A percentile compares a stretch with the other conserved stretches of the same genome.
These are phyloP conservation scores for Uloborus diversus DNA, from an alignment of 1,140 invertebrate species.

Conservation along the genomic window DNA sequence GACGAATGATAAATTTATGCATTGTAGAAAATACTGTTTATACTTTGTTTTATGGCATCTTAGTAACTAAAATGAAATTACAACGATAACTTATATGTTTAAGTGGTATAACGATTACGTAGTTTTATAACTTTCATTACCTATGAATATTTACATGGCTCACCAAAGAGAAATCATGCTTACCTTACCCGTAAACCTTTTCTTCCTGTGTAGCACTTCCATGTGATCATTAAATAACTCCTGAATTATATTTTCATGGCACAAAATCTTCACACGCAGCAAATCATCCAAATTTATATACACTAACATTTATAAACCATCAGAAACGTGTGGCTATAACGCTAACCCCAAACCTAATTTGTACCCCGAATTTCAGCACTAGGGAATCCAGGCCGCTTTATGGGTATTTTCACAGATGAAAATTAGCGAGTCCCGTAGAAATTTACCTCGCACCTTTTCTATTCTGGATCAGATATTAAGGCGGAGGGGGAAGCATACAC, in stretches of 20 bases:
- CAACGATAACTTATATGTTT: no score
- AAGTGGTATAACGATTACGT: no score
- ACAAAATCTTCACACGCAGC: constrained; percentile 12
- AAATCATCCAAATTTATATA: not conserved
- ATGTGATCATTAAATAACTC: no score
- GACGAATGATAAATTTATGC: no score
- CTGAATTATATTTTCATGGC: not conserved
- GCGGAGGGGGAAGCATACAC: not conserved
- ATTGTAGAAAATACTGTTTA: no score
- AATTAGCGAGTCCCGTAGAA: constrained; percentile 35
- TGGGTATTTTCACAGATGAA: constrained; percentile 18
- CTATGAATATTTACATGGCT: no score
- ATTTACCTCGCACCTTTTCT: constrained; percentile 19
- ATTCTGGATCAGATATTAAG: constrained; percentile 29
- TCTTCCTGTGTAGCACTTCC: no score
- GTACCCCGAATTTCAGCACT: not conserved
- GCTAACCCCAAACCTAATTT: constrained; percentile 32
- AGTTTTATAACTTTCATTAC: no score
- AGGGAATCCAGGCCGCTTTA: constrained; percentile 13
- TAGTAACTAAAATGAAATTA: no score
- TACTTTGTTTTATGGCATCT: no score
- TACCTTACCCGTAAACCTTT: no score
- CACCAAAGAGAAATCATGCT: no score
- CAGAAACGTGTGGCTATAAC: not conserved
- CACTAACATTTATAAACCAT: constrained; percentile 26